Base-by-base conservation (phyloP, 2,888 invertebrate species). In the Amphipoea oculea region DNA sequence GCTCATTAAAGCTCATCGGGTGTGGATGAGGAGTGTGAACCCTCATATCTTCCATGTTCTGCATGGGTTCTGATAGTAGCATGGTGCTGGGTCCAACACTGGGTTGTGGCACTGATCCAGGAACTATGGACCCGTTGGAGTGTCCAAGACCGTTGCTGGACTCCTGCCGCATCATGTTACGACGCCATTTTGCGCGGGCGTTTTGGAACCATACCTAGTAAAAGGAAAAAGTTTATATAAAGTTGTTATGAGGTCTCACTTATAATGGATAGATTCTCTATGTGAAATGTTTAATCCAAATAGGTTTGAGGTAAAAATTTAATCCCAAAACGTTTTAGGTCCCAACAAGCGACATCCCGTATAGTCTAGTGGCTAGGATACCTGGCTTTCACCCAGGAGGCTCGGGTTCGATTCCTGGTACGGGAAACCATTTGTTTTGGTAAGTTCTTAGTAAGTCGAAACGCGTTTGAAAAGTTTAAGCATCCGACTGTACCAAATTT, bases 191-290 rank as follows among this genome's bases (percentile, higher is more conserved):
- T 62, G 99, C 99, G 74, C 99, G 97, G 0, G 99, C 99, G 94
- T 99, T 99, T 98, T 99, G 99, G 95, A 99, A 99, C 99, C 99
- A 99, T 2, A 99, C 99, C 99, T 99, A 88, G 91, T 20, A 90
- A 78, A 69, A 79, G 80, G 81, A 68, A 71, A 42, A 62, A 51
- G 1, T 23, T 23, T 17, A 20, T n/a, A 63, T 66, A 12, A 20
- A 48, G 12, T 45, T 54, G 17, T 29, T 23, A 42, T 4, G 4
- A 51, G 4, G 17, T 36, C 7, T 20, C 36, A 36, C 9, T 17
- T 17, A 36, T 5, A 73, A 17, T 29, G 12, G 23, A 20, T 29
- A 3, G 5, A 48, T 68, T n/a, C 0, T 40, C 0, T 73, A 0
- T 29, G 11, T 65, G 20, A 40, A 68, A 14, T 36, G 4, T 1